These are phyloP conservation scores for Isichthys henryi DNA, from an alignment of 2,113 vertebrate species.

Conservation along the genomic window DNA sequence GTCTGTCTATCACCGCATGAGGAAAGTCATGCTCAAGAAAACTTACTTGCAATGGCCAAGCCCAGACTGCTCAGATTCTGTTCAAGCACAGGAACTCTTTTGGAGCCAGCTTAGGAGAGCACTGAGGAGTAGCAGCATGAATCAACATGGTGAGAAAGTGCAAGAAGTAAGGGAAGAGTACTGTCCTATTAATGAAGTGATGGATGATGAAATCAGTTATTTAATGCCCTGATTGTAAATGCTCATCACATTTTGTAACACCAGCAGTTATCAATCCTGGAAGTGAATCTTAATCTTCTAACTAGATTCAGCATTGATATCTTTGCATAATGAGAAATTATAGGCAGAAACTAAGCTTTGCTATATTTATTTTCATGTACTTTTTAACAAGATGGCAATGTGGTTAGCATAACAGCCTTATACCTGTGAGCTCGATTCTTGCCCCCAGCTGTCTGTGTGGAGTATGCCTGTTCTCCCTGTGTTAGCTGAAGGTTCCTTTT, in stretches of 20 bases:
- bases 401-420: neutral
- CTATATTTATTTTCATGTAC: neutral
- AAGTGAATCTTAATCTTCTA: neutral
- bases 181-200: slow-evolving; percentile 22
- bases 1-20: slow-evolving; percentile 71
- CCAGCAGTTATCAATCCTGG: neutral
- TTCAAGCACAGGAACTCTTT: slow-evolving; percentile 62
- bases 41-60: slow-evolving; percentile 76
- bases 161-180: slow-evolving; percentile 23
- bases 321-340: neutral
- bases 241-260: neutral
- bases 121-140: slow-evolving; percentile 46
- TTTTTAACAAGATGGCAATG: neutral
- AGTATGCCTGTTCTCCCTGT: neutral
- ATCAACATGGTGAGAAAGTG: slow-evolving; percentile 15
- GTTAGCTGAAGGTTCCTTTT: neutral
- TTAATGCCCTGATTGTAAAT: slow-evolving; percentile 21
- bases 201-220: slow-evolving; percentile 33
- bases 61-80: slow-evolving; percentile 43
- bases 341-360: neutral
- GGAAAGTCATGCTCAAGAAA: slow-evolving; percentile 72
- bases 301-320: neutral
- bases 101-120: slow-evolving; percentile 70
- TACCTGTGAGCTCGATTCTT: neutral
- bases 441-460: neutral